Evolutionary conservation across 2,888 invertebrate genomes (phyloP).

Genomic region (Tholera decimalis): DNA sequence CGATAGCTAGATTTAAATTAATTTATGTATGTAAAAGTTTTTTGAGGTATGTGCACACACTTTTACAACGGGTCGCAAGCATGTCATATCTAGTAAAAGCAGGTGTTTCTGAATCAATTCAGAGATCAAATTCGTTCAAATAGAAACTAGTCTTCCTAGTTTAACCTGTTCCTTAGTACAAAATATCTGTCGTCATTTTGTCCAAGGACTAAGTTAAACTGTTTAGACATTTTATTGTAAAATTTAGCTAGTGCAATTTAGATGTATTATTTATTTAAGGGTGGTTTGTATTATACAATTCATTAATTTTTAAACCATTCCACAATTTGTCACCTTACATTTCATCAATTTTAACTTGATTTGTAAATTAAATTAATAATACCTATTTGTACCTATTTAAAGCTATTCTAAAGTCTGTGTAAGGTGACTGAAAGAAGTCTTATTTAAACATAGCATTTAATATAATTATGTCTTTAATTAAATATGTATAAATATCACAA

Average conservation of each 20-base stretch:
- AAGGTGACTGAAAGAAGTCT: constrained; percentile 47
- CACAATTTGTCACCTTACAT: constrained; percentile 69
- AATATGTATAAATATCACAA: constrained; percentile 28
- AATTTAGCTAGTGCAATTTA: constrained; percentile 87
- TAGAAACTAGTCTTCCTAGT: constrained; percentile 45
- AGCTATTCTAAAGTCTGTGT: constrained; percentile 41
- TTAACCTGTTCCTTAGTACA: constrained; percentile 30
- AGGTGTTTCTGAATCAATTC: constrained; percentile 52
- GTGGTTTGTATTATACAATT: constrained; percentile 77
- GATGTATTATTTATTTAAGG: constrained; percentile 80
- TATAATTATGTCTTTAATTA: constrained; percentile 33
- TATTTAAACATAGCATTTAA: constrained; percentile 46
- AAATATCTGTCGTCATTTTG: background rate
- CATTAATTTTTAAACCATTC: constrained; percentile 80
- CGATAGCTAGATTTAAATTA: too few relatives aligned
- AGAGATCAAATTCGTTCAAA: constrained; percentile 68
- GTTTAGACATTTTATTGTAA: constrained; percentile 64
- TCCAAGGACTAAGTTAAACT: constrained; percentile 35
- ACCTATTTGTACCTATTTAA: constrained; percentile 39
- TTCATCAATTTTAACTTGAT: constrained; percentile 35
- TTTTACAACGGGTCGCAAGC: constrained; percentile 36
- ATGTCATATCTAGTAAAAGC: constrained; percentile 39
- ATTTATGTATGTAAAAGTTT: too few relatives aligned
- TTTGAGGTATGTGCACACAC: background rate
- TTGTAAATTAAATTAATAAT: constrained; percentile 40